Base-by-base conservation (phyloP, 2,113 vertebrate species). In the Chinchilla lanigera region DNA sequence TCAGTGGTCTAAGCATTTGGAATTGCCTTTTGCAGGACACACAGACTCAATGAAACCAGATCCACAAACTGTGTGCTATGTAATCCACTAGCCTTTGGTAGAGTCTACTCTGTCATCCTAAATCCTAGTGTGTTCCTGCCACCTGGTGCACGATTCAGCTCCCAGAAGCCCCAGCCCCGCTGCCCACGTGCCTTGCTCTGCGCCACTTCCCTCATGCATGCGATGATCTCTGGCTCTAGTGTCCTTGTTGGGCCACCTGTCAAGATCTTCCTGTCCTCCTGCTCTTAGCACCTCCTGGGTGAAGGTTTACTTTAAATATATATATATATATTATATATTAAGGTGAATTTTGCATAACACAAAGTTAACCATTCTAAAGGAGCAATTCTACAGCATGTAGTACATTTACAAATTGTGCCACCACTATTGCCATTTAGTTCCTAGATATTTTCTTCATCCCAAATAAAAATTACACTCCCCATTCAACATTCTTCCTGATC, bases 121-220 rank as follows among this genome's bases (percentile, higher is more conserved):
- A 22, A 19, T 65, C 28, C 6, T 17, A 7, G 5, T 0, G 0
- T 28, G 44, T 8, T 5, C 26, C 26, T 2, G 3, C 38, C 5
- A 7, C 35, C 24, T 7, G 35, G 73, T 28, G 24, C 50, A 1
- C 0, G 0, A 1, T 22, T 26, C 26, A 6, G 19, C 16, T 22
- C 13, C 20, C 7, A 3, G 44, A 30, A 61, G 9, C 30, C 65
- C 63, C 50, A 47, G 19, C 56, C 5, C 50, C 4, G 1, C 2
- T 0, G 0, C 24, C 54, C 11, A 0, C 0, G 0, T 2, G 26
- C 22, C 2, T 13, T 17, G 11, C 0, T 52, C 17, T 28, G 9
- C 11, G 16, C 16, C 11, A 3, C 47, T 77, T 71, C 61, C 30
- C 35, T 71, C 54, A 77, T 7, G 19, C 17, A 50, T 9, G 0